Evolutionary conservation across 2,797 vertebrate genomes (phyloP).

Genomic region (Micrastur ruficollis): DNA sequence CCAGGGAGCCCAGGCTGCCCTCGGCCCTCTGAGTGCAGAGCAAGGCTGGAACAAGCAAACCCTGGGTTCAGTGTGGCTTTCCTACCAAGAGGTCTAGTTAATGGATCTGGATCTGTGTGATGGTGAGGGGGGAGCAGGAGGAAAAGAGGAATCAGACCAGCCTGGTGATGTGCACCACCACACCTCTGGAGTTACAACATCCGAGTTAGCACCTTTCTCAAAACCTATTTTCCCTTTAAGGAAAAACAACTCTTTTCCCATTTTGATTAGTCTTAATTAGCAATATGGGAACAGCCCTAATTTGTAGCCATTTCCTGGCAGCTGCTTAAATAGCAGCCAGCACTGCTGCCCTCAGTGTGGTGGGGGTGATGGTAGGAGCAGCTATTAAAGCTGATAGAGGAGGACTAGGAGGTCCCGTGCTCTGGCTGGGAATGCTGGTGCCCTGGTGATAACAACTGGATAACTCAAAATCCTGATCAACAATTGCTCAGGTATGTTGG

Average conservation of each 20-base stretch:
- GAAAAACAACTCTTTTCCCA: neutral
- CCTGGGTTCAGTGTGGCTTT: neutral
- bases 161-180: too few species aligned
- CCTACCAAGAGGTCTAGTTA: neutral
- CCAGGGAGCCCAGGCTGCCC: neutral
- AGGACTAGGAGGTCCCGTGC: neutral
- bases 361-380: neutral
- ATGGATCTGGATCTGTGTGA: neutral
- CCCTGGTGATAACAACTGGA: neutral
- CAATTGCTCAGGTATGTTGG: neutral
- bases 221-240: neutral
- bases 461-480: neutral
- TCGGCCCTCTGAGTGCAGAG: neutral
- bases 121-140: neutral
- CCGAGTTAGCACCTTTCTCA: accelerated
- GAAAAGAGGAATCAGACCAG: neutral
- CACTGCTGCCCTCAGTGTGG: accelerated
- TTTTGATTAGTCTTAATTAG: neutral
- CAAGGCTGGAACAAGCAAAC: neutral
- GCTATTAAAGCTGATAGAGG: neutral
- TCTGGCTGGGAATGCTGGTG: neutral
- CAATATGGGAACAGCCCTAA: neutral
- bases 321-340: neutral
- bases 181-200: neutral
- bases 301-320: neutral